Percentiles rank a stretch among this genome's conserved stretches.
These are phyloP conservation scores for Catostylus mosaicus DNA, from an alignment of 30 jellyfish, hydroid and myxozoan species.

Conservation along the genomic window DNA sequence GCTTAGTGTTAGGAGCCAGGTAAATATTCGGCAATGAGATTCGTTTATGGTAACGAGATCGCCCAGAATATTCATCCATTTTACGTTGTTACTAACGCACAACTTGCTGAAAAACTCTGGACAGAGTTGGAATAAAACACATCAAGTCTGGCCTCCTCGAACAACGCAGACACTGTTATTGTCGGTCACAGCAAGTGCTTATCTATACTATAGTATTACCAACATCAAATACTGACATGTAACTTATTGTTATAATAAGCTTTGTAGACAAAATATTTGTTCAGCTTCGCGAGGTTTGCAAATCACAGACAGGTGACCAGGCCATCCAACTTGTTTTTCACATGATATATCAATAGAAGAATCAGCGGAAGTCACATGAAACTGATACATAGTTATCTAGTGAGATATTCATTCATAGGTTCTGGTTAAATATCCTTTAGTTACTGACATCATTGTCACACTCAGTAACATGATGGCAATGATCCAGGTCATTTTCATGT, in stretches of 20 bases:
- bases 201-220: neutral
- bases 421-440: too few relatives aligned
- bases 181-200: neutral
- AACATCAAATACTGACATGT: neutral
- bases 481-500: too few relatives aligned
- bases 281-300: neutral
- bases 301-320: neutral
- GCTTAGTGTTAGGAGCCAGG: neutral
- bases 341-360: neutral
- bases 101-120: too few relatives aligned
- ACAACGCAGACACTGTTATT: neutral
- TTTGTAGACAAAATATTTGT: neutral
- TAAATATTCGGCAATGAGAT: neutral
- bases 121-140: too few relatives aligned
- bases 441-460: too few relatives aligned
- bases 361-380: neutral
- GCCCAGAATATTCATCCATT: neutral
- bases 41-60: neutral
- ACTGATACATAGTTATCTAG: too few relatives aligned
- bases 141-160: neutral
- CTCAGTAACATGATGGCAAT: too few relatives aligned
- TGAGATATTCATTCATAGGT: too few relatives aligned
- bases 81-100: too few relatives aligned
- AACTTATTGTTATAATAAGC: neutral
- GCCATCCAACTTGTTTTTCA: neutral